Evolutionary conservation across 1,140 invertebrate genomes (phyloP), one percentile per base, ranked within the genome.

Genomic region (Neodiprion lecontei): DNA sequence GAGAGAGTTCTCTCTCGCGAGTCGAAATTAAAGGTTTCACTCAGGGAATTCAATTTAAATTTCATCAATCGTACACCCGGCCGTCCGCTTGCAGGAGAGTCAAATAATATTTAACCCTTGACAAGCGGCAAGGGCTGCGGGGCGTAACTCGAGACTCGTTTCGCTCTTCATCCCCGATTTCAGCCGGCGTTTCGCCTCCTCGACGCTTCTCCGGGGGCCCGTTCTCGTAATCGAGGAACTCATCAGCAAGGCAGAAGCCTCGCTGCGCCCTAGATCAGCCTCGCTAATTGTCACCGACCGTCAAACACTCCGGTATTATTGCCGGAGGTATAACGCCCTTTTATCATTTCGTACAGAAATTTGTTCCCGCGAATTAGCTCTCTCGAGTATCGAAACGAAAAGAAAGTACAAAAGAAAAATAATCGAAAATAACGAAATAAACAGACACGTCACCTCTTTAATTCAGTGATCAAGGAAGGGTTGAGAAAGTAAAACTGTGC

Each of bases 81-180:
- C 5, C 9, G 53, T 5, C 53, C 53, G n/a, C 4, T 40, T 17
- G 53, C 11, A 0, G 53, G 3, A 61, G 3, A 61, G 53, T 61
- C 53, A 61, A 61, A 9, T 61, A 61, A 61, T 61, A 61, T 61
- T 61, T 61, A 61, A 61, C 53, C 53, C 53, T 61, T 61, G 53
- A 61, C 53, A 8, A 61, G 53, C 10, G n/a, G 10, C 53, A 14
- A 17, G n/a, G 53, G 53, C 11, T 17, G 11, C 11, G n/a, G 53
- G n/a, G 11, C 28, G 28, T 40, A 40, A 40, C 28, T 40, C 28
- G 28, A 40, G 28, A 40, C 28, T 40, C 28, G 28, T 40, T 40
- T 40, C 28, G 28, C 28, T 40, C 28, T 40, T 40, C 28, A 40
- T 40, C 28, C 28, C 28, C 28, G 28, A 5, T 40, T 40, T 40